Evolutionary conservation across 2,888 invertebrate species (phyloP), one percentile per base, ranked within the genome.

Genomic region (Dendrolimus pini): DNA sequence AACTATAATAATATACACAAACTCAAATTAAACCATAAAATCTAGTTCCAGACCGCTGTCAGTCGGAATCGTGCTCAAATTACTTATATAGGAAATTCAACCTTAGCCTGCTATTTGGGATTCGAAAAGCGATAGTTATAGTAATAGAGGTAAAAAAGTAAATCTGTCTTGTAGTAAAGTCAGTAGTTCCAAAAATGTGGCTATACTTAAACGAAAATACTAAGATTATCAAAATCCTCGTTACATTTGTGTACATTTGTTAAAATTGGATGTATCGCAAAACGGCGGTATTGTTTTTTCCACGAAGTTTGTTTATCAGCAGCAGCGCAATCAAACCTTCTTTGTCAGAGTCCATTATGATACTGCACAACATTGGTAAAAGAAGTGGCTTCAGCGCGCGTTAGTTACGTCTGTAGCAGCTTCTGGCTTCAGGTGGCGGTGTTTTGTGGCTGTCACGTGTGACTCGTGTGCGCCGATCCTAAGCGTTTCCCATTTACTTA

Each of bases 261-360:
- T 62, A 63, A 65, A 65, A 66, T 64, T 66, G 62, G 65, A 65
- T 65, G 66, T 65, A 66, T 63, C 65, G 66, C 65, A 68, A 64
- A 65, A 63, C 63, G 60, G 61, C 65, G 63, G 64, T 62, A 41
- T 56, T 53, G 57, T 42, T 62, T 65, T 66, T 65, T 63, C 65
- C 63, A 65, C 61, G 61, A 63, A 66, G 65, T 70, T 54, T 67
- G 64, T 62, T 62, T 65, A 65, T 62, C 59, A 66, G 55, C 64
- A 68, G 65, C 54, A 67, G 68, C 67, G 65, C 55, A 58, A 55
- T 61, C 63, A 68, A 66, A 67, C 67, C 65, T 70, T 67, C 65
- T 63, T 68, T 65, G 66, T 69, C 66, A 10, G 69, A 69, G 65
- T 69, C 65, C 65, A 66, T 67, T 61, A 60, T 62, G 61, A 62